phyloP scores from a whole-genome alignment of 1,140 invertebrate species.

The Nylanderia fulva region DNA sequence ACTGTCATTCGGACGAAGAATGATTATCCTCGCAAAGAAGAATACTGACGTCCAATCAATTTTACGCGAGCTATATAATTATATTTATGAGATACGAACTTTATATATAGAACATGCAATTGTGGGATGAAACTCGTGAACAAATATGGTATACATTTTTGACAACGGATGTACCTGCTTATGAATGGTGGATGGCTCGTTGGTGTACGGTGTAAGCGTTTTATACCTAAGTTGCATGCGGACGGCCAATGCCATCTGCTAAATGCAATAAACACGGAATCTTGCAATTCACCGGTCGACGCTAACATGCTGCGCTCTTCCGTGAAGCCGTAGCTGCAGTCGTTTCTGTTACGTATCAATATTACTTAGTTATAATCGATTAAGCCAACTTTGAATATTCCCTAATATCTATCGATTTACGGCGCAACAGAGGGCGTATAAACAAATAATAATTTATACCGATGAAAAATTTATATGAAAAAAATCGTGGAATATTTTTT shows the following conservation, averaged over 20 bases:
- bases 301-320: constrained; percentile 61
- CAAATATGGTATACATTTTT: constrained; percentile 48
- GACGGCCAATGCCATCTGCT: constrained; percentile 77
- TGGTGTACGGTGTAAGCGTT: constrained; percentile 62
- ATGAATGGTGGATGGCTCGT: constrained; percentile 49
- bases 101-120: neutral
- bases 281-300: constrained; percentile 75
- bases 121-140: neutral
- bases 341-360: constrained; percentile 63
- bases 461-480: neutral
- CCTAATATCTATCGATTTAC: constrained; percentile 32
- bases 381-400: constrained; percentile 27
- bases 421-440: neutral
- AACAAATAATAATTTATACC: constrained; percentile 18
- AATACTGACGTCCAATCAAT: neutral
- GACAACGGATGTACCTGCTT: constrained; percentile 67
- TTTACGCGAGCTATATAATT: neutral
- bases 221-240: constrained; percentile 76
- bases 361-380: constrained; percentile 62
- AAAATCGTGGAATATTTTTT: neutral
- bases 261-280: constrained; percentile 81
- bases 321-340: constrained; percentile 55
- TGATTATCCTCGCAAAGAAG: neutral
- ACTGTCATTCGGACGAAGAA: neutral
- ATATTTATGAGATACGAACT: neutral